Evolutionary conservation across 2,888 invertebrate species (phyloP), one percentile per base, ranked within the genome.

Genomic region (Epirrita christyi): DNA sequence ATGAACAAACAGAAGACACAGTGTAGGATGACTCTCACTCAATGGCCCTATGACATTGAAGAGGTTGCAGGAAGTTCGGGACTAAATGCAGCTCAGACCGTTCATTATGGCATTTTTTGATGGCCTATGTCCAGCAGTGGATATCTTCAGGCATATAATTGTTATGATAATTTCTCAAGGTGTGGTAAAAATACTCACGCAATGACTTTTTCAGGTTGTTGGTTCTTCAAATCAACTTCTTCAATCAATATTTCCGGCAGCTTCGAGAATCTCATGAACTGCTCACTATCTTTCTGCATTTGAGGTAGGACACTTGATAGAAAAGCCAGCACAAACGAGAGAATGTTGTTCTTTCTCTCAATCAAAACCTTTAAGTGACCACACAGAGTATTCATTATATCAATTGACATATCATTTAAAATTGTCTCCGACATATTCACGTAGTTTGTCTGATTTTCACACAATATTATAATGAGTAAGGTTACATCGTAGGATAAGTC

Each of bases 391-490:
- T 72, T 80, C 81, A 92, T 84, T 6, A 78, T 71, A 38, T 86
- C 83, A 1, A 75, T 71, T 0, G 92, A 86, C 34, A 92, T 80
- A 71, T 93, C 92, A 21, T 82, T 72, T 1, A 95, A 75, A 0
- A 94, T 87, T 29, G 83, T 84, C 10, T 92, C 83, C 0, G 94
- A 88, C 46, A 96, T 88, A 8, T 72, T 76, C 0, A 75, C 88
- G 1, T 93, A 73, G 37, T 92, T 88, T 10, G 80, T 75, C 54
- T 97, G 96, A 10, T 93, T 93, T 63, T 95, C 95, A 73, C 95
- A 96, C 46, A 97, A 88, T 66, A 96, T 90, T n/a, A 95, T 86
- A 21, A 97, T 82, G 10, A 96, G 83, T 37, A 95, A 80, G 7
- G 95, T 83, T 0, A 94, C 93, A 74, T 97, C 96, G 61, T 90